Percentiles rank a stretch among this genome's conserved stretches.
phyloP scores from a whole-genome alignment of 1,140 invertebrate species.

The Drosophila pseudoananassae region DNA sequence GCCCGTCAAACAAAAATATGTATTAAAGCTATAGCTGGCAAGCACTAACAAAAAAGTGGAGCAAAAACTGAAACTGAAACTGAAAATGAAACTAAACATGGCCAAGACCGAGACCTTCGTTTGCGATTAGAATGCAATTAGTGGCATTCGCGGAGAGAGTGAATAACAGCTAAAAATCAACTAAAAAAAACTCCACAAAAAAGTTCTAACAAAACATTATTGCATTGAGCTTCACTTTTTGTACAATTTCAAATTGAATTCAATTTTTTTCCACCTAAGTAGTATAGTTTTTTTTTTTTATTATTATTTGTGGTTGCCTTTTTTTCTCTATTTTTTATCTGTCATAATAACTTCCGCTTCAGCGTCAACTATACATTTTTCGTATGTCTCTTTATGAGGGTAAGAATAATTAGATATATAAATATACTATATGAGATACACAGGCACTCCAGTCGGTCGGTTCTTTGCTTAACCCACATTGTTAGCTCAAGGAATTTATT shows the following conservation, averaged over 20 bases:
- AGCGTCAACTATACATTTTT: conserved; percentile 30
- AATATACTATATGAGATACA: background rate
- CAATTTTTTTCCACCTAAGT: conserved; percentile 10
- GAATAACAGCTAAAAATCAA: conserved; percentile 13
- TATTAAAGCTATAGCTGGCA: too few relatives aligned
- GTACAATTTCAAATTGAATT: conserved; percentile 38
- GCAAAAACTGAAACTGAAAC: conserved; percentile 49
- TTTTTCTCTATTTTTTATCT: conserved; percentile 50
- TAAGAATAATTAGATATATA: conserved; percentile 30
- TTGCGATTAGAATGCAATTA: conserved; percentile 78
- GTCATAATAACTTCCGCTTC: conserved; percentile 73
- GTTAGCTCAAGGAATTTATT: conserved; percentile 12
- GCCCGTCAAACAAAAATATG: too few relatives aligned
- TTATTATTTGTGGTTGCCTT: conserved; percentile 5
- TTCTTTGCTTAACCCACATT: conserved; percentile 54
- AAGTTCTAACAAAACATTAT: conserved; percentile 44
- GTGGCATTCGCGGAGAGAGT: conserved; percentile 41
- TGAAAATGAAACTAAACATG: conserved; percentile 44
- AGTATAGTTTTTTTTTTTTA: conserved; percentile 11
- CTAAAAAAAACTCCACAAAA: conserved; percentile 42
- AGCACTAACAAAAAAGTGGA: conserved; percentile 17
- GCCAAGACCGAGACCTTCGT: conserved; percentile 75
- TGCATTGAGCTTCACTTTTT: conserved; percentile 57
- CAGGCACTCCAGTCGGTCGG: background rate
- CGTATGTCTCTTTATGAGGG: conserved; percentile 41